phyloP scores from a whole-genome alignment of 1,140 invertebrate genomes.

The Zaprionus africanus region DNA sequence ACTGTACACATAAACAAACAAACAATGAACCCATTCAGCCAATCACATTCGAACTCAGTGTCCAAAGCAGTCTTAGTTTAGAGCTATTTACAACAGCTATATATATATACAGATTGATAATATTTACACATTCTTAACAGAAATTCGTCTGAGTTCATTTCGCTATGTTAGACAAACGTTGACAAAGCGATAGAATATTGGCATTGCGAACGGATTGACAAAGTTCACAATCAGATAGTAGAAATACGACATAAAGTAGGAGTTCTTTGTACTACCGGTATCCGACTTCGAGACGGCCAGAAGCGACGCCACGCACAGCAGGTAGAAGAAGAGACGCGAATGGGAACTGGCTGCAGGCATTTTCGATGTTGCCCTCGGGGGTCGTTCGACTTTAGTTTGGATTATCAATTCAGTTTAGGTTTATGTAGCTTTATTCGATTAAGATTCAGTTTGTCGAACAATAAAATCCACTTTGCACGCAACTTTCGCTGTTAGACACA shows the following conservation, averaged over 20 bases:
- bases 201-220: slow-evolving; percentile 81
- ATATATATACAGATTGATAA: slow-evolving; percentile 31
- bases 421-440: slow-evolving; percentile 22
- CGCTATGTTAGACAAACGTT: slow-evolving; percentile 68
- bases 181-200: slow-evolving; percentile 78
- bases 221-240: slow-evolving; percentile 80
- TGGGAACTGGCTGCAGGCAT: slow-evolving; percentile 76
- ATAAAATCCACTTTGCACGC: slow-evolving; percentile 51
- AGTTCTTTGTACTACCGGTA: slow-evolving; percentile 79
- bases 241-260: slow-evolving; percentile 81
- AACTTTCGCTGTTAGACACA: slow-evolving; percentile 71
- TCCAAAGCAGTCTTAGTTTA: slow-evolving; percentile 38
- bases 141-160: slow-evolving; percentile 45
- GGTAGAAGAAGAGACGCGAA: slow-evolving; percentile 76
- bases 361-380: slow-evolving; percentile 40
- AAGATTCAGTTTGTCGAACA: slow-evolving; percentile 19
- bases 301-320: slow-evolving; percentile 74
- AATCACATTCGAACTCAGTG: slow-evolving; percentile 44
- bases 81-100: slow-evolving; percentile 42
- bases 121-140: slow-evolving; percentile 9
- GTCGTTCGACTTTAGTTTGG: slow-evolving; percentile 34
- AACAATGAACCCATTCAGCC: slow-evolving; percentile 16
- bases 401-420: slow-evolving; percentile 25
- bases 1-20: slow-evolving; percentile 11
- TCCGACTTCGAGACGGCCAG: slow-evolving; percentile 78